Conservation (phyloP, 2,113 vertebrate genomes). For the Tychaedon coryphoeus region DNA sequence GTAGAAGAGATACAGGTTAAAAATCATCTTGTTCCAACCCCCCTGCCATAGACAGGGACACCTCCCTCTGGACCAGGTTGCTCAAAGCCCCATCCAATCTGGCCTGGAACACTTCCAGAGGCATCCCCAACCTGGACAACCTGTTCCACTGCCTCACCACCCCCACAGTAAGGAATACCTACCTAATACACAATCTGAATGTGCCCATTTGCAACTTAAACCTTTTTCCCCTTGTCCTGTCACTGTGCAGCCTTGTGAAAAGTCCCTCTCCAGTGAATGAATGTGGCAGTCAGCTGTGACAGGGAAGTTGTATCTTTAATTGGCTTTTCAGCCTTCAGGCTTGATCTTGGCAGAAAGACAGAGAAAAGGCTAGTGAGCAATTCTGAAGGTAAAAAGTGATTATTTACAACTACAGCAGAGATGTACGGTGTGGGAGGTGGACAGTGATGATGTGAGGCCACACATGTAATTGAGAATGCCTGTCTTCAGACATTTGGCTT, state of each 20-base stretch:
- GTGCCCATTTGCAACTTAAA: background rate
- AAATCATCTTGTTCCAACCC: background rate
- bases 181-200: background rate
- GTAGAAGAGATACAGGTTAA: background rate
- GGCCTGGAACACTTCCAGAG: background rate
- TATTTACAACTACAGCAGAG: background rate
- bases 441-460: background rate
- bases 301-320: background rate
- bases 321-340: background rate
- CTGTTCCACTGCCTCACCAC: background rate
- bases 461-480: background rate
- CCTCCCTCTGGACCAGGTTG: background rate
- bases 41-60: background rate
- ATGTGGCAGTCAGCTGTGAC: background rate
- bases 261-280: background rate
- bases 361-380: background rate
- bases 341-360: background rate
- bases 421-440: background rate
- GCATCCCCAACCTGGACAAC: background rate
- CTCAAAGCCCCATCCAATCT: background rate
- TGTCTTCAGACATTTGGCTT: background rate
- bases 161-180: background rate
- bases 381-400: background rate
- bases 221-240: background rate
- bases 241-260: background rate